Base-by-base conservation (phyloP, 1,140 invertebrate genomes). In the Apolygus lucorum region DNA sequence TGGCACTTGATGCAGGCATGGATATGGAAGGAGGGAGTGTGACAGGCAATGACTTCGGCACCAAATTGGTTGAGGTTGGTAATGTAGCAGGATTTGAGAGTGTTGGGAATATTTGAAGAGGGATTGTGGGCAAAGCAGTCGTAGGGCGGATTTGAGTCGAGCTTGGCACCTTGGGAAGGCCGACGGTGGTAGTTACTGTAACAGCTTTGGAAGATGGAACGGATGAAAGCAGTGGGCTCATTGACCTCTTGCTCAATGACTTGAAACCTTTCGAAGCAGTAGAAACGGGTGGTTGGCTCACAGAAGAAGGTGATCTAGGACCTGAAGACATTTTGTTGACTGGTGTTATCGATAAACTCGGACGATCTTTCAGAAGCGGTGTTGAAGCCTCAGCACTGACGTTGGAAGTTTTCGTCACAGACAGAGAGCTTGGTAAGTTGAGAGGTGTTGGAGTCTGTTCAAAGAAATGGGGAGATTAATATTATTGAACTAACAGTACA, bases 291-390 rank as follows among this genome's bases (percentile, higher is more conserved):
- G 54, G 54, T 17, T 4, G 54, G 22, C 54, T 59, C 2, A 26
- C n/a, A n/a, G 64, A 59, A 34, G 59, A 17, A 25, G 62, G 14
- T 49, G 25, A 29, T 21, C 13, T 25, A 11, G 26, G 63, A 11
- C 22, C 34, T 24, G 68, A 64, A 28, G 28, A 26, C 24, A 22
- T 62, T 8, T 28, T 28, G 27, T 67, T 54, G 14, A 70, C 24
- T 2, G 69, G 69, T 1, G 69, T 70, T 14, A 70, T 70, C n/a
- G 69, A 70, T 14, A 70, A 62, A 49, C 42, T 70, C 1, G 69
- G 69, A 0, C 69, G 13, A 42, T 70, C 69, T 42, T 67, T 70
- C 21, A 70, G 29, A 24, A 70, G 24, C n/a, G 25, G 26, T 0
- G 29, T n/a, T 27, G 28, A 22, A 26, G 64, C 21, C 1, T 54